Evolutionary conservation across 2,888 invertebrate genomes (phyloP), one percentile per base, ranked within the genome.

Genomic region (Conomelus anceps): DNA sequence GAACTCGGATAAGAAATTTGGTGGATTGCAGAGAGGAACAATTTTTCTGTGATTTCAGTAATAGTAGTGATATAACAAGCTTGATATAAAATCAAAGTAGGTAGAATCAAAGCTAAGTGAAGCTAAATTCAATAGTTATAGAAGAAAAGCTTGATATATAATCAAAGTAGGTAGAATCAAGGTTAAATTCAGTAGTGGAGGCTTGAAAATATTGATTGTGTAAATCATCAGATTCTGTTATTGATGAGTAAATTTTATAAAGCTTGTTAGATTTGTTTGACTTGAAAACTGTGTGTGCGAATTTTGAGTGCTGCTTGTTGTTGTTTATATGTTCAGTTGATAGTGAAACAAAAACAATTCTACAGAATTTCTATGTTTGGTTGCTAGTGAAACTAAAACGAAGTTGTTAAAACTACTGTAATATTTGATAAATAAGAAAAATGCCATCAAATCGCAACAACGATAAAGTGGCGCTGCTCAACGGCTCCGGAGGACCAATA

Each of bases 11-110:
- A 34, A 17, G n/a, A 63, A 41, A 41, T 22, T 22, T 23, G 22
- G 84, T 84, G 1, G 24, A 63, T 22, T 26, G 24, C 24, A 24
- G 22, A 22, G 41, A 88, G 20, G 86, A 85, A 34, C 23, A 89
- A 11, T 63, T 24, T 87, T 89, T 88, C 86, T 88, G 86, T 90
- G 63, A 90, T 22, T 88, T 26, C 9, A 34, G 17, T 86, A 84
- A 29, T 29, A 29, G 22, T 87, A 85, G 84, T 24, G 20, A 7
- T 26, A 84, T n/a, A 17, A 22, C 13, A 34, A 24, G 23, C 23
- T 24, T 29, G n/a, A n/a, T n/a, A 84, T 63, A 87, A 20, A 17
- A n/a, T 63, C 41, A 63, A 63, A 63, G 20, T 63, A 63, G 63
- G 20, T 63, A 63, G 63, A 22, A 89, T 85, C 84, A n/a, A 23